Evolutionary conservation across 1,140 invertebrate species (phyloP).

Genomic region (Drosophila pruinosa): DNA sequence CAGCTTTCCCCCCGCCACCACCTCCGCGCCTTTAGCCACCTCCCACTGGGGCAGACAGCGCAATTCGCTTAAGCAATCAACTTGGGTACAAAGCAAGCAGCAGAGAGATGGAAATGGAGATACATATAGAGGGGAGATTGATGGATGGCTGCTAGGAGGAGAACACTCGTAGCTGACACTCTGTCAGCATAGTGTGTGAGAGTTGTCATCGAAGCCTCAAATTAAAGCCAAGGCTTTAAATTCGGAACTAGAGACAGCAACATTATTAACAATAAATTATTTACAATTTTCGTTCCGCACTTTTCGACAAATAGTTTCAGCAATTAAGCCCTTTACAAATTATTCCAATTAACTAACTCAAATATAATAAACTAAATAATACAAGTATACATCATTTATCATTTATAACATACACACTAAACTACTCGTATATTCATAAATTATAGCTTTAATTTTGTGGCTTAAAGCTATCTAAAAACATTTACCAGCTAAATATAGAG

Average conservation of each 20-base stretch:
- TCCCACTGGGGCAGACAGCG: conserved; percentile 11
- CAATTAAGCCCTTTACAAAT: no score
- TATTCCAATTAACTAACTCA: no score
- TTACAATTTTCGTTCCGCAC: no score
- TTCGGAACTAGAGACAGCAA: background rate
- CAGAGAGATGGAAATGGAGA: background rate
- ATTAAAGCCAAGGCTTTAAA: background rate
- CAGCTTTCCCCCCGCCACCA: background rate
- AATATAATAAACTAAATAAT: no score
- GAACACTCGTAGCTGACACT: no score
- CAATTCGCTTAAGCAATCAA: conserved; percentile 65
- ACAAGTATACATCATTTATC: no score
- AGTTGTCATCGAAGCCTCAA: background rate
- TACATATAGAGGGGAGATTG: background rate
- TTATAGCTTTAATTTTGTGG: background rate
- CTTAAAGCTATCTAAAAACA: background rate
- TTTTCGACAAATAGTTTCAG: no score
- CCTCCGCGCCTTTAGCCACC: background rate
- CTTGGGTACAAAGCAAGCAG: conserved; percentile 8
- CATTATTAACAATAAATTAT: no score
- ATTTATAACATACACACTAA: no score
- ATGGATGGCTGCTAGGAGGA: background rate
- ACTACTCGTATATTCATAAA: background rate
- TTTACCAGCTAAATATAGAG: conserved; percentile 20
- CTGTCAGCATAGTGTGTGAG: background rate